Conservation (phyloP, 2,888 invertebrate genomes). For the Lochmaea capreae region DNA sequence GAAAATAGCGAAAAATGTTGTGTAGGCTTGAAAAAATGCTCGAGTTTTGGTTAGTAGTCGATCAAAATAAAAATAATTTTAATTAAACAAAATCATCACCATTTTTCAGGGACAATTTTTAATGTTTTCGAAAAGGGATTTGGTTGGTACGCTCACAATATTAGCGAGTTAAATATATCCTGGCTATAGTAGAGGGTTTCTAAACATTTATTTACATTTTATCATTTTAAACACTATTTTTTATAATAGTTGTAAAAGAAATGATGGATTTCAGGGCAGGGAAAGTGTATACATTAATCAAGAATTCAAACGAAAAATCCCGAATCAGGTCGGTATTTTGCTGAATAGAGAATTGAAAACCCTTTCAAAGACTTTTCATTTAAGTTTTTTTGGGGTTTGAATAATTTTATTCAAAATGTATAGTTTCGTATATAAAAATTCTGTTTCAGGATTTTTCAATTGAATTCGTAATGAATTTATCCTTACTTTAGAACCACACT, state of each 20-base stretch:
- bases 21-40: conserved; percentile 25
- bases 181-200: conserved; percentile 3
- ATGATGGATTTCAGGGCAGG: too few relatives aligned
- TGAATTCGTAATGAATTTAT: too few relatives aligned
- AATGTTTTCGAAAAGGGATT: background rate
- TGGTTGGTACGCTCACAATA: background rate
- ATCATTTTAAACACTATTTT: background rate
- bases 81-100: conserved; percentile 28
- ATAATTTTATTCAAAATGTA: too few relatives aligned
- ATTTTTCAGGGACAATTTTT: conserved; percentile 28
- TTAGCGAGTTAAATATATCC: background rate
- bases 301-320: too few relatives aligned
- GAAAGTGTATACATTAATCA: too few relatives aligned
- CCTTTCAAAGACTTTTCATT: too few relatives aligned
- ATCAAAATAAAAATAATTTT: background rate
- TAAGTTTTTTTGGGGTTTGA: too few relatives aligned
- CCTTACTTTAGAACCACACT: too few relatives aligned
- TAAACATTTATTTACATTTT: background rate
- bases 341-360: too few relatives aligned
- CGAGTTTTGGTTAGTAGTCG: conserved; percentile 16
- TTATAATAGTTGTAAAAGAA: background rate
- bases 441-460: too few relatives aligned
- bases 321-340: too few relatives aligned
- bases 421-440: too few relatives aligned
- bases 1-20: conserved; percentile 41